Evolutionary conservation across 2,113 vertebrate species (phyloP), one percentile per base, ranked within the genome.

Genomic region (Nothobranchius kuhntae): DNA sequence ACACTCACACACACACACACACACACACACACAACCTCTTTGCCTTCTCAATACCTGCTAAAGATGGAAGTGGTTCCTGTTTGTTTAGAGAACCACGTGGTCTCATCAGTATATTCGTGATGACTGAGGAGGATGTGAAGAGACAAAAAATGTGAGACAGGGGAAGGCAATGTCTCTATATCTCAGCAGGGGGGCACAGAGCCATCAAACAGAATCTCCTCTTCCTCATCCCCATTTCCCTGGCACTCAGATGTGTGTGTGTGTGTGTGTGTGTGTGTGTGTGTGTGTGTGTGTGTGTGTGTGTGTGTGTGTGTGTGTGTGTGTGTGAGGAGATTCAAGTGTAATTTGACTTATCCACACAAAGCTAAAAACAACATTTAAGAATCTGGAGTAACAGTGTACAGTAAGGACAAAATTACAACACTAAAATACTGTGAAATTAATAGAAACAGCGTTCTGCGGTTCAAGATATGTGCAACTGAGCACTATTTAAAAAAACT

Each of bases 151-250:
- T 64, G 40, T 42, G 30, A 65, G 52, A 69, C 40, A 48, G 47
- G 51, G 53, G 61, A 36, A 56, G 52, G 53, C 42, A 52, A 35
- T 64, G 67, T 67, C 68, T 61, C 38, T 14, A 60, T 60, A 48
- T 80, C 86, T 80, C 82, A 74, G 80, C 71, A 68, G 83, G 83
- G 75, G 69, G 38, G 38, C 6, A 65, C 55, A 7, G 38, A 70
- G 61, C 52, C 78, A 88, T 85, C 89, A 89, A 86, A 86, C 75
- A 71, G 53, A 82, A 80, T 86, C 71, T 61, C 75, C 78, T 84
- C 73, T 53, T 70, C 62, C 70, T 57, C 75, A 55, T 72, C 62
- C 70, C 59, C 63, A 46, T 79, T 68, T 45, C 44, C 48, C 50
- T 70, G 17, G 68, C n/a, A 13, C 75, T 67, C 26, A 26, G 42